These are phyloP conservation scores for Polydrusus tereticollis DNA, from an alignment of 2,888 invertebrate genomes.

Conservation along the genomic window DNA sequence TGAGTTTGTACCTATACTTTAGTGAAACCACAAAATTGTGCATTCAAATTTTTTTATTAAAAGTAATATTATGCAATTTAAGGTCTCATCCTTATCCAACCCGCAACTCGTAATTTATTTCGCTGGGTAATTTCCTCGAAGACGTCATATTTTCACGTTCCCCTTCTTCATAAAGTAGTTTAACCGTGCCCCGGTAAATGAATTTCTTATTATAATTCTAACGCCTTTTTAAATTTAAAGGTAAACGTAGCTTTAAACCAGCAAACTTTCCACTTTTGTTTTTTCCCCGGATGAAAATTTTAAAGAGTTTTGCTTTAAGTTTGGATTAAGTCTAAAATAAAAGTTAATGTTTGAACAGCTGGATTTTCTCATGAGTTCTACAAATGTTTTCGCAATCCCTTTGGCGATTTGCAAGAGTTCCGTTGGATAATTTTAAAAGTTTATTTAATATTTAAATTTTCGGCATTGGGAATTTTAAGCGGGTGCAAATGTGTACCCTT, in stretches of 20 bases:
- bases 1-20: no score
- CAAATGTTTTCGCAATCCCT: constrained; percentile 55
- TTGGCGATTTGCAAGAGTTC: constrained; percentile 44
- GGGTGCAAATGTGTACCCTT: constrained; percentile 34
- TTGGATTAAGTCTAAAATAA: constrained; percentile 51
- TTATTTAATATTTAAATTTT: constrained; percentile 46
- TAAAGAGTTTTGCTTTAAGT: constrained; percentile 37
- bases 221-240: constrained; percentile 26
- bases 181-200: constrained; percentile 27
- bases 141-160: constrained; percentile 20
- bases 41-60: no score
- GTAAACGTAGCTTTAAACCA: constrained; percentile 18
- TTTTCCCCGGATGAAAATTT: constrained; percentile 39
- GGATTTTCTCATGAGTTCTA: constrained; percentile 56
- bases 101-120: constrained; percentile 13
- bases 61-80: constrained; percentile 3
- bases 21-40: no score
- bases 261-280: constrained; percentile 22
- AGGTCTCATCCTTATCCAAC: not conserved
- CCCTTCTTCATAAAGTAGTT: constrained; percentile 26
- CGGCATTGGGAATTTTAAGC: constrained; percentile 31
- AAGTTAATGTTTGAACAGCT: constrained; percentile 58
- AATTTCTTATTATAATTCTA: constrained; percentile 36
- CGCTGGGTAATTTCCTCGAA: constrained; percentile 19
- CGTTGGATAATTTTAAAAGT: constrained; percentile 41